A percentile compares a stretch with the other conserved stretches of the same genome.
Evolutionary conservation across 2,113 vertebrate species (phyloP).

Genomic region (Hypanus sabinus): DNA sequence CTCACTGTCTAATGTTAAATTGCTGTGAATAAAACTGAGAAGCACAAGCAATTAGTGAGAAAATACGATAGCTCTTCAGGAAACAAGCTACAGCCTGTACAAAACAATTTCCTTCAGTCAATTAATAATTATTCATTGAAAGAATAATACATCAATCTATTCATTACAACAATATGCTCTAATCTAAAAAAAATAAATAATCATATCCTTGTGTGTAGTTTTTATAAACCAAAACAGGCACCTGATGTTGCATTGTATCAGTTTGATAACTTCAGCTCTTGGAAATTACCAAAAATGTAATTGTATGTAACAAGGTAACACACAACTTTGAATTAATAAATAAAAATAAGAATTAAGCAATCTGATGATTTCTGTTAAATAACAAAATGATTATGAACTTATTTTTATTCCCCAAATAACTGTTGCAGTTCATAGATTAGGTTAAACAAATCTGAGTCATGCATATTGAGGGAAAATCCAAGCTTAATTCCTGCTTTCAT

Average conservation of each 20-base stretch:
- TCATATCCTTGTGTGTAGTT: background rate
- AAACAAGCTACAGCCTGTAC: background rate
- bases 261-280: background rate
- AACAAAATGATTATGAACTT: background rate
- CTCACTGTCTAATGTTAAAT: background rate
- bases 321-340: background rate
- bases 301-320: background rate
- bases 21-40: background rate
- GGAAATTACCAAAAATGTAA: background rate
- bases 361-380: background rate
- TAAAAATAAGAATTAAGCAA: background rate
- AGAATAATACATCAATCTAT: slow-evolving; percentile 9
- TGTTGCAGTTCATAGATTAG: background rate
- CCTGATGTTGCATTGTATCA: background rate
- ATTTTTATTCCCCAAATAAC: background rate
- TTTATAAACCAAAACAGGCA: background rate
- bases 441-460: background rate
- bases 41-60: background rate
- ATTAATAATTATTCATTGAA: background rate
- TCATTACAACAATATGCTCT: background rate
- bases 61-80: slow-evolving; percentile 12
- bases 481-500: background rate
- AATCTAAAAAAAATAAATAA: background rate
- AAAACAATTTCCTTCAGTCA: background rate
- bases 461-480: background rate